Percentiles rank a stretch among this genome's conserved stretches.
Evolutionary conservation across 2,113 vertebrate genomes (phyloP).

Genomic region (Daubentonia madagascariensis): DNA sequence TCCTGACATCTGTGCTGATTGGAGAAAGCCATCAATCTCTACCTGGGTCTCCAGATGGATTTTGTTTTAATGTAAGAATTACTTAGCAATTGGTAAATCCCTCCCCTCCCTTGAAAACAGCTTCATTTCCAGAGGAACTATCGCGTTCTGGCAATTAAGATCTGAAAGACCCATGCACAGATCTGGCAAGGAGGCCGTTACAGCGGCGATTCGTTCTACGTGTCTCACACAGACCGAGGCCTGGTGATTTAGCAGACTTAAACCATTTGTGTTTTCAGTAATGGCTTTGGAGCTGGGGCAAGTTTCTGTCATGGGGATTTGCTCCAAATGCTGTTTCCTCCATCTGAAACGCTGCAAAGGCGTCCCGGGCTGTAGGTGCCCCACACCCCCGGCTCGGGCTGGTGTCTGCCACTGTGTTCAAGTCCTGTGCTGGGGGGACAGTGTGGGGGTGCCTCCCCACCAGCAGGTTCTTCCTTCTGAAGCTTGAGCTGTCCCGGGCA

Average conservation of each 20-base stretch:
- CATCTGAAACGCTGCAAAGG: accelerated
- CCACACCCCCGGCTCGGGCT: accelerated
- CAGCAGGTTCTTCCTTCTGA: not conserved
- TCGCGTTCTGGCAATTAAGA: not conserved
- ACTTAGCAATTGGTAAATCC: not conserved
- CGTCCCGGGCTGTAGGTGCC: accelerated
- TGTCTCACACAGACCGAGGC: not conserved
- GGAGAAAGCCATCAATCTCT: not conserved
- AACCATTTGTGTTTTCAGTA: not conserved
- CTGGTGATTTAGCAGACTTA: not conserved
- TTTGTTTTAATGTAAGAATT: not conserved
- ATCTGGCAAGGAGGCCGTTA: accelerated
- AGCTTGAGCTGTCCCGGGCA: accelerated
- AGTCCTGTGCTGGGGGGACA: accelerated
- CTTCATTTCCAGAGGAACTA: not conserved
- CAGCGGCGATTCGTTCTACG: accelerated
- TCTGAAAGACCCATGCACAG: not conserved
- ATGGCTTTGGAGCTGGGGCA: not conserved
- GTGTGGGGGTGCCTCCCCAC: not conserved
- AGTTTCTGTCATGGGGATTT: not conserved
- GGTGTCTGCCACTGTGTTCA: not conserved
- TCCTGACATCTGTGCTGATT: not conserved
- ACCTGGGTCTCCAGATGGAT: not conserved
- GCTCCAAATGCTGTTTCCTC: not conserved
- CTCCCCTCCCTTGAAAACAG: not conserved